A percentile compares a stretch with the other conserved stretches of the same genome.
Evolutionary conservation across 53 echinoderm and acorn worm genomes (phyloP).

Genomic region (Apostichopus leukothele): DNA sequence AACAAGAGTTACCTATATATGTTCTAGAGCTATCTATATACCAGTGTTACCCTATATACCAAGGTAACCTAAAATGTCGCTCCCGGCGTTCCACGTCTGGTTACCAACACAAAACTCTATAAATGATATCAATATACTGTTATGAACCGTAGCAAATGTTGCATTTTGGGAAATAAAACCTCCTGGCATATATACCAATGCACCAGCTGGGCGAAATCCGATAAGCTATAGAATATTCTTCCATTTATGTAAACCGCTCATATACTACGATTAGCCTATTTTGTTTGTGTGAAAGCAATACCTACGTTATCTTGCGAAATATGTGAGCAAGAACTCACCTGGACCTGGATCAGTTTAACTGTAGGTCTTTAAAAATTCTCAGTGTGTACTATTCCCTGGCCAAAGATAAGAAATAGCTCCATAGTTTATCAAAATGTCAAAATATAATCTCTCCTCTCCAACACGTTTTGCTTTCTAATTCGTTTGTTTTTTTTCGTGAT

Average conservation of each 20-base stretch:
- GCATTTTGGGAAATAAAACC: neutral
- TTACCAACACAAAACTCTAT: neutral
- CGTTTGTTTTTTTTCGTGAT: neutral
- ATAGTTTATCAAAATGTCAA: neutral
- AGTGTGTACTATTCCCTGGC: neutral
- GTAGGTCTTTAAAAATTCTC: neutral
- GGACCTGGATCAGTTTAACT: neutral
- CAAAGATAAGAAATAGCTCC: neutral
- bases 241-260: neutral
- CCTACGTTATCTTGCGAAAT: slow-evolving; percentile 12
- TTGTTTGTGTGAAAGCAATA: neutral
- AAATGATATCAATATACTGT: neutral
- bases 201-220: neutral
- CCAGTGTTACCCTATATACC: too few relatives aligned
- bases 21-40: too few relatives aligned
- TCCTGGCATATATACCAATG: neutral
- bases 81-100: neutral
- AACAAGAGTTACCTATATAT: too few relatives aligned
- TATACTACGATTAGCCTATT: neutral
- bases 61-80: neutral
- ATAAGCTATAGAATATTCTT: neutral
- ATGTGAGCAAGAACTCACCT: slow-evolving; percentile 23
- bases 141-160: neutral
- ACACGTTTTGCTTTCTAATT: neutral
- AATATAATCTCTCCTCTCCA: neutral